Percentiles rank a stretch among this genome's conserved stretches.
These are phyloP conservation scores for Drosophila ambigua DNA, from an alignment of 1,140 invertebrate genomes.

Conservation along the genomic window DNA sequence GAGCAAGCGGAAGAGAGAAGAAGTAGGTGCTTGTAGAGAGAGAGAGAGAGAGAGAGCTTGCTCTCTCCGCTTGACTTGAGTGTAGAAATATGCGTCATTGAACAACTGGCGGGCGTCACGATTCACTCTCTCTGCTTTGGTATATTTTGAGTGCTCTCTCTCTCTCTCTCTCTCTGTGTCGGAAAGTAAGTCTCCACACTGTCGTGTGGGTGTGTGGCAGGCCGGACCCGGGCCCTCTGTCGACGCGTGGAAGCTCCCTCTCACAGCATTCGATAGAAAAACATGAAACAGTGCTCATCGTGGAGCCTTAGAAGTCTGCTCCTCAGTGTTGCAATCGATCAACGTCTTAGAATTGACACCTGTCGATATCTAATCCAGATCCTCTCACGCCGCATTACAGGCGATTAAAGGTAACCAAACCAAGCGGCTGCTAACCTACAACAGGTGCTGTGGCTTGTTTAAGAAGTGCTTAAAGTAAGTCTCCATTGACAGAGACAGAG, in stretches of 20 bases:
- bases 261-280: conserved; percentile 77
- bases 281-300: conserved; percentile 83
- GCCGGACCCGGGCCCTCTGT: no score
- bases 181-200: conserved; percentile 47
- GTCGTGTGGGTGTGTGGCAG: background rate
- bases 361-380: conserved; percentile 84
- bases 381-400: conserved; percentile 79
- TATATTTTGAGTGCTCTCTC: background rate
- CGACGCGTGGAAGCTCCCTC: conserved; percentile 25
- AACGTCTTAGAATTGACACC: conserved; percentile 83
- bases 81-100: conserved; percentile 42
- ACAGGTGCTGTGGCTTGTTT: no score
- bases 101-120: conserved; percentile 10
- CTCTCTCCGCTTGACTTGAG: conserved; percentile 10
- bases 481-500: no score
- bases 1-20: conserved; percentile 8
- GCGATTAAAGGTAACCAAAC: conserved; percentile 61
- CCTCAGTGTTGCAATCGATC: conserved; percentile 81
- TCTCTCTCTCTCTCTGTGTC: conserved; percentile 9
- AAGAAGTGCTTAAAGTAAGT: no score
- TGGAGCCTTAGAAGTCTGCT: conserved; percentile 75
- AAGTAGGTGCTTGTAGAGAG: conserved; percentile 42
- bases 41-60: no score
- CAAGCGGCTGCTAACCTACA: background rate
- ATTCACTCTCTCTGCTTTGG: background rate